These are phyloP conservation scores for Trachurus trachurus DNA, from an alignment of 2,797 vertebrate species.

Conservation along the genomic window DNA sequence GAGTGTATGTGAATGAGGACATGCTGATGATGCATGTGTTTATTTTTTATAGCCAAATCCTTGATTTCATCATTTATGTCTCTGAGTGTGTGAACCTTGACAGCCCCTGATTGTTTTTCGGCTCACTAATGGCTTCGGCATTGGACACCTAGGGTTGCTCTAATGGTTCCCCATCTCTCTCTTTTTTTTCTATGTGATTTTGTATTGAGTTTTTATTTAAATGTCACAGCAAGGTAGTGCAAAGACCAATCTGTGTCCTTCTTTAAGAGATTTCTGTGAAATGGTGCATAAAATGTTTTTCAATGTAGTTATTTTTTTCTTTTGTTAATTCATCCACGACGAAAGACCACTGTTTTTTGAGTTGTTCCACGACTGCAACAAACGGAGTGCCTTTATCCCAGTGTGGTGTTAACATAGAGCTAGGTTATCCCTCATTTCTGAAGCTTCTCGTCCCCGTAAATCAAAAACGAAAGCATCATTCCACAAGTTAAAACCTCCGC, in stretches of 20 bases:
- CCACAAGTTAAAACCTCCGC: slow-evolving; percentile 58
- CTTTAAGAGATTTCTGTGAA: slow-evolving; percentile 46
- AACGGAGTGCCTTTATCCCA: slow-evolving; percentile 85
- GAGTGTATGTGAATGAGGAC: slow-evolving; percentile 1
- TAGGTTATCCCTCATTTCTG: slow-evolving; percentile 36
- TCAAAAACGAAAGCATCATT: slow-evolving; percentile 69
- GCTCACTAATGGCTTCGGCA: slow-evolving; percentile 3
- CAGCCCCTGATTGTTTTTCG: slow-evolving; percentile 18
- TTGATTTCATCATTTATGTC: slow-evolving; percentile 53
- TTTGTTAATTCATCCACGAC: slow-evolving; percentile 17
- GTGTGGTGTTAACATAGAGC: slow-evolving; percentile 52
- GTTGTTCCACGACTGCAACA: slow-evolving; percentile 65
- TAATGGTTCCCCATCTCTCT: slow-evolving; percentile 4
- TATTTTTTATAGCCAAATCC: slow-evolving; percentile 55
- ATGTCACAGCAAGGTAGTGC: slow-evolving; percentile 31
- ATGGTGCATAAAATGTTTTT: slow-evolving; percentile 48
- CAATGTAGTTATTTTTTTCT: slow-evolving; percentile 14
- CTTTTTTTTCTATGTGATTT: slow-evolving; percentile 20
- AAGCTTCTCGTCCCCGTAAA: slow-evolving; percentile 37
- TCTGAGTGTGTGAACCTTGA: slow-evolving; percentile 19
- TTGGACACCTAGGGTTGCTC: slow-evolving; percentile 12
- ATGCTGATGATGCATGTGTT: slow-evolving; percentile 25
- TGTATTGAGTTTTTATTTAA: slow-evolving; percentile 64
- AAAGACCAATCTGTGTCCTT: slow-evolving; percentile 60
- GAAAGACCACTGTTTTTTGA: slow-evolving; percentile 62